phyloP scores from a whole-genome alignment of 2,113 vertebrate genomes.

The Tauraco erythrolophus region DNA sequence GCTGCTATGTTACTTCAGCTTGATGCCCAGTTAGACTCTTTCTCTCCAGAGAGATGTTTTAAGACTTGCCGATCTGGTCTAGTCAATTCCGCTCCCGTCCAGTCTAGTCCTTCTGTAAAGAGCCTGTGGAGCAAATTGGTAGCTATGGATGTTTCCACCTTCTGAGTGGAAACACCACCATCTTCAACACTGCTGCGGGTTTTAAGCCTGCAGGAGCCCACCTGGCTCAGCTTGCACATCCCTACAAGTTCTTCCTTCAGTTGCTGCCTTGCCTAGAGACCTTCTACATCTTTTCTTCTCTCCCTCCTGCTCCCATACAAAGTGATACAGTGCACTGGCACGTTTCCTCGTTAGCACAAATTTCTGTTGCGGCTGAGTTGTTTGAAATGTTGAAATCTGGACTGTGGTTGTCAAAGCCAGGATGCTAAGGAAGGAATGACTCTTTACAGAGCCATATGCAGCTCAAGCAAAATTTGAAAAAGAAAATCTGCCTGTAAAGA shows the following conservation, averaged over 20 bases:
- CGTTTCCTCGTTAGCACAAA: neutral
- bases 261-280: neutral
- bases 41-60: neutral
- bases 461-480: neutral
- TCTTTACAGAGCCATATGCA: neutral
- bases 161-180: neutral
- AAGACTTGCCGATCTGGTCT: neutral
- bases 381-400: constrained; percentile 22
- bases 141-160: neutral
- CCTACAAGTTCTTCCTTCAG: neutral
- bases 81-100: neutral
- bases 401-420: neutral
- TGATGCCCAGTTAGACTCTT: neutral
- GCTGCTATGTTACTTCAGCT: neutral
- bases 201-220: neutral
- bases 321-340: neutral
- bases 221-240: neutral
- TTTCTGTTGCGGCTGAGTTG: neutral
- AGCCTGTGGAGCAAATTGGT: neutral
- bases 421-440: neutral
- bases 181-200: neutral
- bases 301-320: neutral
- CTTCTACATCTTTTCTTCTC: neutral
- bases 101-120: neutral
- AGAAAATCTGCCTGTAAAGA: neutral